These are phyloP conservation scores for Desoria tigrina DNA, from an alignment of 2,888 invertebrate genomes.

Conservation along the genomic window DNA sequence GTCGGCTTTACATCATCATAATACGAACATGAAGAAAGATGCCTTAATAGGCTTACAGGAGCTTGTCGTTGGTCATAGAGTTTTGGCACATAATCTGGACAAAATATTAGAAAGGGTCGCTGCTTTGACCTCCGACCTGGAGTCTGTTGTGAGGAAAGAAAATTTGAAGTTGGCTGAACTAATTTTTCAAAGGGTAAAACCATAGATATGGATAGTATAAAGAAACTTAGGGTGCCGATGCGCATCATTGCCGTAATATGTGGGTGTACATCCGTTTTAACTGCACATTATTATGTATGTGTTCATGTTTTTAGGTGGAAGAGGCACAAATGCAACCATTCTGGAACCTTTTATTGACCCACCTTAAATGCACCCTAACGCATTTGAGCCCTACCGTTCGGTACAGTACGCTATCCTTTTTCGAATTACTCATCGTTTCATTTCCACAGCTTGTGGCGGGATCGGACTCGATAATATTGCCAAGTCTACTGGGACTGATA, in stretches of 20 bases:
- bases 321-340: conserved; percentile 68
- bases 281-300: no score
- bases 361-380: conserved; percentile 85
- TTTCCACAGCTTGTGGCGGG: conserved; percentile 68
- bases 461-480: conserved; percentile 71
- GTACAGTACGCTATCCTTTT: conserved; percentile 76
- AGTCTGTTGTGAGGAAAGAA: conserved; percentile 62
- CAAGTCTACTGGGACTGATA: conserved; percentile 81
- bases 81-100: conserved; percentile 65
- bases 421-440: conserved; percentile 73
- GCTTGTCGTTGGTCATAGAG: conserved; percentile 58
- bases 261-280: no score
- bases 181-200: conserved; percentile 55
- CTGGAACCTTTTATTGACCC: conserved; percentile 74
- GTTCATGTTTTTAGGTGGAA: conserved; percentile 57
- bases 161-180: conserved; percentile 59
- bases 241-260: neutral
- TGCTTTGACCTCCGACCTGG: conserved; percentile 71
- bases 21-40: conserved; percentile 67
- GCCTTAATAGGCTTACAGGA: conserved; percentile 63
- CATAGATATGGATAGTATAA: neutral
- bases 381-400: conserved; percentile 78
- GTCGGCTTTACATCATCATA: conserved; percentile 73
- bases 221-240: no score
- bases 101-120: conserved; percentile 70